Base-by-base conservation (phyloP, 2,888 invertebrate genomes). In the Sphinx pinastri region DNA sequence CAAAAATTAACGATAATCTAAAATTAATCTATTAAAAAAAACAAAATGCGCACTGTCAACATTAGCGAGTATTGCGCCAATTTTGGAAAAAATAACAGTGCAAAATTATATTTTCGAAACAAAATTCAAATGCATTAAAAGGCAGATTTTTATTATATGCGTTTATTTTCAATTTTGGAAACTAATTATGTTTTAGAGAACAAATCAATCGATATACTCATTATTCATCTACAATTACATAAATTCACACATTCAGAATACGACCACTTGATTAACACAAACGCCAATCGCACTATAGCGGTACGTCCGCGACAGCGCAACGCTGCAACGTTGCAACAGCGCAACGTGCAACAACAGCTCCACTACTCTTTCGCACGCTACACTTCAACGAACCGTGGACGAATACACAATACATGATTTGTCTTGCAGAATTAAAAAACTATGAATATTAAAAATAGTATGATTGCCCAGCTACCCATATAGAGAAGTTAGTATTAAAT, bases 381-480 rank as follows among this genome's bases (percentile, higher is more conserved):
- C 80, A 79, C 82, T 79, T 79, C 79, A 83, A 89, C 81, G 80
- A 84, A 81, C 81, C 83, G 81, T 84, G 85, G 85, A 86, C 84
- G 86, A 87, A 81, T 83, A 85, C 86, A 84, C 83, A 81, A 86
- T 84, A 89, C 89, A 90, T 85, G 86, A 88, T 87, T 79, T 84
- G 82, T 86, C 84, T 87, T 82, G 85, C 82, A 82, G 84, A 82
- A 84, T 85, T 87, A 84, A 82, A 86, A 87, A 86, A 87, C 84
- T 88, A 88, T 84, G 83, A 86, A 86, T 89, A 91, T 87, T 90
- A 90, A 91, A 90, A 90, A 89, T 89, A 92, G 88, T 91, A 90
- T 84, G 92, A 91, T 93, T 92, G 92, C 92, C 93, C 93, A 92
- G 91, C 93, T 93, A 93, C 93, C 93, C 91, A 91, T 88, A 89